These are phyloP conservation scores for Barnardius zonarius DNA, from an alignment of 2,113 vertebrate genomes.

Conservation along the genomic window DNA sequence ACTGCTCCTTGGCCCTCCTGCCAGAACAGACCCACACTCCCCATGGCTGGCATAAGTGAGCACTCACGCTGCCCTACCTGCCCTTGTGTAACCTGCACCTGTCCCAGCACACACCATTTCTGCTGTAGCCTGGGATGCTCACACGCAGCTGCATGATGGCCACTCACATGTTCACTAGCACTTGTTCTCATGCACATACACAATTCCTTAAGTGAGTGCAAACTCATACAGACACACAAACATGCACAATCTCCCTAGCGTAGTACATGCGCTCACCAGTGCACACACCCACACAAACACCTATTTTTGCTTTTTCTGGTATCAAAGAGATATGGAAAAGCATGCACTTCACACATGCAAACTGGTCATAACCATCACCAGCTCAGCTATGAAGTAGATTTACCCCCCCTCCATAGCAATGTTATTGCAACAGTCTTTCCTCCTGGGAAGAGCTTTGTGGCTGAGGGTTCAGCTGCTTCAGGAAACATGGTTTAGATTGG, in stretches of 20 bases:
- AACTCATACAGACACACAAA: background rate
- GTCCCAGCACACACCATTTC: rapidly evolving
- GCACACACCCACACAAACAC: background rate
- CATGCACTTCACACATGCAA: background rate
- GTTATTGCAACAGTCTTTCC: background rate
- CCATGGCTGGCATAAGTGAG: background rate
- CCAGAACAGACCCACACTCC: background rate
- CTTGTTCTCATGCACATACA: background rate
- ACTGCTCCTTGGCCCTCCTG: background rate
- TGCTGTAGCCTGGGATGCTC: background rate
- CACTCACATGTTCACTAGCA: background rate
- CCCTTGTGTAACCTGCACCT: background rate
- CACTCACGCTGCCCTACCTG: background rate
- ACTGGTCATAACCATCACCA: background rate
- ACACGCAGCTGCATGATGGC: rapidly evolving
- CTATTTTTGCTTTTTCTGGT: background rate
- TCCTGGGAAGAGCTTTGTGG: background rate
- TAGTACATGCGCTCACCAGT: background rate
- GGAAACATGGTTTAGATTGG: background rate
- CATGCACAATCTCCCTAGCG: background rate
- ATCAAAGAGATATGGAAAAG: background rate
- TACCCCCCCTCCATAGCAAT: background rate
- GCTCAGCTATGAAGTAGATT: background rate
- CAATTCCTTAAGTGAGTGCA: background rate
- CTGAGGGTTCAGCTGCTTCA: background rate